Base-by-base conservation (phyloP, 2,113 vertebrate genomes). In the Leptobrachium leishanense region DNA sequence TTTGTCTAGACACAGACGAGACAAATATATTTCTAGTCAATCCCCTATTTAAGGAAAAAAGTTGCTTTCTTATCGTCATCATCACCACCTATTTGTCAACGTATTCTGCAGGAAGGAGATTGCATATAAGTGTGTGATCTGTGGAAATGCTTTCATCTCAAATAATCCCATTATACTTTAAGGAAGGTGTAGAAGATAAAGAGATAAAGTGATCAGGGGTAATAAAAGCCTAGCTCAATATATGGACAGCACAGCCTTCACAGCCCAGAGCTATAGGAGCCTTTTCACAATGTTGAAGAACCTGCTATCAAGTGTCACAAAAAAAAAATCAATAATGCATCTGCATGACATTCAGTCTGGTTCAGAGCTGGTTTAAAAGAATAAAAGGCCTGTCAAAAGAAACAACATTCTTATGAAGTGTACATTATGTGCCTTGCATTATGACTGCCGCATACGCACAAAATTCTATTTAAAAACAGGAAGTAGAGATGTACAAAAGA, bases 201-300 rank as follows among this genome's bases (percentile, higher is more conserved):
- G 46, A 50, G 46, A 50, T 50, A 50, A 50, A 50, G 46, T 50
- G 46, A 50, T 50, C 55, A 59, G 3, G 13, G 55, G 55, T 15
- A 13, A 59, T 59, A 59, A 11, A 31, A 59, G 13, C 13, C 13
- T 59, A 59, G 55, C 55, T 15, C 11, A 31, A 59, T 59, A 59
- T 59, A 13, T 6, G 31, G 62, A 64, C 6, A 64, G 39, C 62
- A 2, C 10, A 3, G 39, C 50, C n/a, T 76, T 54, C 66, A 57
- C 50, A 68, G 75, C 75, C 46, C 50, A 2, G 40, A 64, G 76
- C 67, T 40, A 40, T 79, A 43, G 68, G 57, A 64, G 77, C 6
- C 64, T 54, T 65, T 43, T 72, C 70, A 57, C 66, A 79, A 79
- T 79, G 69, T 67, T 43, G 77, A 79, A 46, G 67, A 79, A 79